Conservation (phyloP, 1,140 invertebrate species). For the Lepidurus apus region DNA sequence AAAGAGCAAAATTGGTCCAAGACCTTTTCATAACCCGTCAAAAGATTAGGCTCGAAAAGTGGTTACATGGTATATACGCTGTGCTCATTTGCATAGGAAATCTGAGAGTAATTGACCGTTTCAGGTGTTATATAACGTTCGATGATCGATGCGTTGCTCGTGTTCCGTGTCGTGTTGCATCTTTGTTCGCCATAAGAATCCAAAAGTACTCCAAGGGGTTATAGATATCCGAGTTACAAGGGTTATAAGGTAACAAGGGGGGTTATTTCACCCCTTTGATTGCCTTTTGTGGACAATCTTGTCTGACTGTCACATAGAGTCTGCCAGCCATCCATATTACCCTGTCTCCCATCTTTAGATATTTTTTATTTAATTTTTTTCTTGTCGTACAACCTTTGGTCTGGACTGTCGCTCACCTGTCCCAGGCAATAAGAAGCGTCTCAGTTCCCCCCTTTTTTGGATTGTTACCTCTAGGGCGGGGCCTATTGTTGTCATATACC, state of each 20-base stretch:
- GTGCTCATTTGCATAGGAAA: slow-evolving; percentile 1
- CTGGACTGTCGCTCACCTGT: slow-evolving; percentile 12
- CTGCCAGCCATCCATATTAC: neutral
- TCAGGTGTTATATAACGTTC: neutral
- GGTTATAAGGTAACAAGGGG: neutral
- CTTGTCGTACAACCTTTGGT: neutral
- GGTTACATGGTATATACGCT: neutral
- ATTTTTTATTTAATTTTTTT: neutral
- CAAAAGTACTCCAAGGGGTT: slow-evolving; percentile 5
- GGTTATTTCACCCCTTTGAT: slow-evolving; percentile 21
- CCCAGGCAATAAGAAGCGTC: slow-evolving; percentile 7
- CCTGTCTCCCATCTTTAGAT: neutral
- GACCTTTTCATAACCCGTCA: neutral
- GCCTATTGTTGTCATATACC: slow-evolving; percentile 3
- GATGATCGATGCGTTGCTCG: slow-evolving; percentile 6
- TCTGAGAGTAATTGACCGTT: slow-evolving; percentile 2
- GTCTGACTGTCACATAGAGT: neutral
- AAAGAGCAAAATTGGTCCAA: neutral
- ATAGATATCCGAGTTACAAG: slow-evolving; percentile 16
- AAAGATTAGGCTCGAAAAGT: neutral
- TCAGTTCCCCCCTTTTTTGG: neutral
- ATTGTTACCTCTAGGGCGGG: neutral
- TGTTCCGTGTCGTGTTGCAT: slow-evolving; percentile 10
- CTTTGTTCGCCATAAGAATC: neutral
- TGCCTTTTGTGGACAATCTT: slow-evolving; percentile 9